These are phyloP conservation scores for Exocentrus adspersus DNA, from an alignment of 2,888 invertebrate species.

Conservation along the genomic window DNA sequence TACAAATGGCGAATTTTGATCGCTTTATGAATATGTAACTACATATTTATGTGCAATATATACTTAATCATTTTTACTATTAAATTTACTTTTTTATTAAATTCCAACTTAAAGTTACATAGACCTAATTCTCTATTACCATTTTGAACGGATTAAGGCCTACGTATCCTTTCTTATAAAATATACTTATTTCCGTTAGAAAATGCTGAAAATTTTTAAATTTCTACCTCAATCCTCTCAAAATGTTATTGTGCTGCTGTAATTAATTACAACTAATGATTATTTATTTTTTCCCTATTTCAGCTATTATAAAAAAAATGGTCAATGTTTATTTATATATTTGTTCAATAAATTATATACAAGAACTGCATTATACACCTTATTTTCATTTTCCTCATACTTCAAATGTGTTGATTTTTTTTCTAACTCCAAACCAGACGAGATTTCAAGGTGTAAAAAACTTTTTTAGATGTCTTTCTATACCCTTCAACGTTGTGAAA, in stretches of 20 bases:
- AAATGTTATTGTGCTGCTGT: conserved; percentile 2
- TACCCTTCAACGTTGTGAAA: too few species aligned
- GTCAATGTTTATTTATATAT: conserved; percentile 48
- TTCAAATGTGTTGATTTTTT: too few species aligned
- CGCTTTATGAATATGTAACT: conserved; percentile 59
- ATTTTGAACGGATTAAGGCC: conserved; percentile 15
- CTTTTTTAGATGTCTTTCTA: too few species aligned
- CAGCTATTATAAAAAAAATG: conserved; percentile 37
- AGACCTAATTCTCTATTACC: conserved; percentile 13
- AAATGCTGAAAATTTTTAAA: conserved; percentile 3
- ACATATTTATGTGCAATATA: conserved; percentile 63
- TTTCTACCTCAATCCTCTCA: conserved; percentile 38
- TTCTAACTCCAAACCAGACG: too few species aligned
- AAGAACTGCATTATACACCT: conserved; percentile 26
- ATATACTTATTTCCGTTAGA: background rate
- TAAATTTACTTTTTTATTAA: conserved; percentile 45
- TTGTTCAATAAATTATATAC: conserved; percentile 52
- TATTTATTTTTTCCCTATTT: conserved; percentile 31
- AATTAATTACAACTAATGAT: conserved; percentile 28
- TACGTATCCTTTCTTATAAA: background rate
- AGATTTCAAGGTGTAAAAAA: too few species aligned
- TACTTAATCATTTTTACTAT: conserved; percentile 52
- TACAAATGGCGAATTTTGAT: conserved; percentile 58
- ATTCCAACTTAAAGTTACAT: conserved; percentile 38
- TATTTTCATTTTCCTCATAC: background rate